phyloP scores from a whole-genome alignment of 1,140 invertebrate species.

The Drosophila nikananu region DNA sequence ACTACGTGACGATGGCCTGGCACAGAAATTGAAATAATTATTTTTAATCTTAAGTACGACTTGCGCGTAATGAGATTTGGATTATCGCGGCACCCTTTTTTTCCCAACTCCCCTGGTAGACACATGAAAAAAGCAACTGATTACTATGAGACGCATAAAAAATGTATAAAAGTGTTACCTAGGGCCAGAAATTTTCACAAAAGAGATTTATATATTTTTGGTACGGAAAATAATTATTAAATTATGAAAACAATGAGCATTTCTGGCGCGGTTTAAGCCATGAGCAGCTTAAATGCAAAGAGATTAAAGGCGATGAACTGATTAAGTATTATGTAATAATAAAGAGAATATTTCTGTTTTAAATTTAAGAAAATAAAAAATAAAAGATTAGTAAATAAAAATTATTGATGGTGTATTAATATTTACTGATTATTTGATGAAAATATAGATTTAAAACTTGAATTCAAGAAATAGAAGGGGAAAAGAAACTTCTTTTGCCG shows the following conservation, averaged over 20 bases:
- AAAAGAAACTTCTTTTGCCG: neutral
- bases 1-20: conserved; percentile 72
- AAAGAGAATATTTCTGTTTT: neutral
- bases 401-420: neutral
- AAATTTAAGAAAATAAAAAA: neutral
- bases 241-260: neutral
- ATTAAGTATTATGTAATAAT: neutral
- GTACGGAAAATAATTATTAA: neutral
- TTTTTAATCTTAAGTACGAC: conserved; percentile 84
- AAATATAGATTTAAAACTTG: too few relatives aligned
- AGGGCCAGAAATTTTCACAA: neutral
- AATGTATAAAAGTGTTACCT: conserved; percentile 1
- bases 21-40: conserved; percentile 83
- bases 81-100: conserved; percentile 68
- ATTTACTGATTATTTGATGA: neutral
- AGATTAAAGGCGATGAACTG: neutral
- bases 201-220: neutral
- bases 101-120: conserved; percentile 18
- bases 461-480: neutral
- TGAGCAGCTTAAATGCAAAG: neutral
- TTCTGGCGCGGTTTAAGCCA: neutral
- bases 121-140: conserved; percentile 28
- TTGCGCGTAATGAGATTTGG: conserved; percentile 83
- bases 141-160: conserved; percentile 44
- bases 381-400: neutral